Base-by-base conservation (phyloP, 2,888 invertebrate species). In the Zeuzera pyrina region DNA sequence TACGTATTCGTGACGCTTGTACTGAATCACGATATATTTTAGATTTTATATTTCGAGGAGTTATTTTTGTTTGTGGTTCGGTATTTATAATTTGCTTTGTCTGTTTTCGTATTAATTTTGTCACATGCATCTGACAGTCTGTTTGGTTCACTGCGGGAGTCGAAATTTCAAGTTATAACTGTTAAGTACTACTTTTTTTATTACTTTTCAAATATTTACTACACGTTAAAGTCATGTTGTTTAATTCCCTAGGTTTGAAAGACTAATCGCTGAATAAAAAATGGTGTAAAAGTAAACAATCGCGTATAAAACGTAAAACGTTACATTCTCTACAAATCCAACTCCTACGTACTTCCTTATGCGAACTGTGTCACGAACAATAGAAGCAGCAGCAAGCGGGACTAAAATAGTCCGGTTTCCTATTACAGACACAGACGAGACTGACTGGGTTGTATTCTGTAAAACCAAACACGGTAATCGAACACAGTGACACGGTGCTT, bases 311-410 rank as follows among this genome's bases (percentile, higher is more conserved):
- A n/a, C n/a, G n/a, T n/a, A n/a, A n/a, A n/a, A n/a, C n/a, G n/a
- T n/a, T n/a, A n/a, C n/a, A n/a, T n/a, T n/a, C n/a, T 25, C 8
- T 13, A 13, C 25, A 15, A 24, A 14, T 25, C 14, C 29, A 11
- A 21, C 23, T 24, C 32, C 24, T 31, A 25, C 26, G 10, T 25
- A 29, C 29, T 31, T 29, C 37, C 37, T 29, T 29, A 34, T 29
- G 21, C 10, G 29, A 37, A 36, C 21, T 31, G 34, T 34, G 34
- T 38, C 34, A 33, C 12, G 31, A 34, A 38, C 37, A 38, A 38
- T 38, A 23, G 29, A 10, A n/a, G 23, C 29, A 30, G 33, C 33
- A 29, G 22, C 19, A 30, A 29, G 22, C 19, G 30, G 13, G 31
- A 12, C 19, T 8, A 19, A 8, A 25, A 10, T 12, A 23, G 10